Base-by-base conservation (phyloP, 1,140 invertebrate genomes). In the Ptiloglossa arizonensis region DNA sequence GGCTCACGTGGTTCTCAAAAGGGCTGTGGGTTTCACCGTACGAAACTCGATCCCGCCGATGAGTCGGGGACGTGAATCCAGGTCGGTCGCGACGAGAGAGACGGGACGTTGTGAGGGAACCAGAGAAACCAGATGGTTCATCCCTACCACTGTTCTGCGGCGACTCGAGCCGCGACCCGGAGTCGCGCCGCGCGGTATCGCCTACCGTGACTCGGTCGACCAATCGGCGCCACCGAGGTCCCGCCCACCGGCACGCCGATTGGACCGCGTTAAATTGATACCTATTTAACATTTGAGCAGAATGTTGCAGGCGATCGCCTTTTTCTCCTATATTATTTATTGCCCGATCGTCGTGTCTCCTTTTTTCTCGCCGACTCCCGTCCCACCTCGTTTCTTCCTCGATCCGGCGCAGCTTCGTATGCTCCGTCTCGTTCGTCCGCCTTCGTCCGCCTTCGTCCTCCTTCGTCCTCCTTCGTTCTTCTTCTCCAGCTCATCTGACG, bases 221-320 rank as follows among this genome's bases (percentile, higher is more conserved):
- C 89, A 91, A 90, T 90, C 82, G 19, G 2, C 44, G 13, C 0
- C 19, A 0, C 0, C 17, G 0, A 0, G 4, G 84, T 0, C 81
- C 89, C 90, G 90, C 90, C 91, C 75, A 62, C 52, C 8, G 2
- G 0, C 17, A 22, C 81, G 62, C 32, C 72, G 62, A 92, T 92
- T 92, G 90, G 91, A 57, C 72, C 17, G 24, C 66, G 76, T 79
- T 87, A 90, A 91, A 92, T 91, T 91, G 90, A 90, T 92, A 91
- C 88, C 89, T 91, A 90, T 92, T 92, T 91, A 91, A 90, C 91
- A 89, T 90, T 92, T 89, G 89, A 91, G 90, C 87, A 89, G 87
- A 90, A 90, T 89, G 88, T 89, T 88, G 86, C 89, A 86, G 87
- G 87, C 89, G 89, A 90, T 91, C 89, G 89, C 69, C 86, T 89